Conservation (phyloP, 1,140 invertebrate genomes). For the Carposina sasakii region DNA sequence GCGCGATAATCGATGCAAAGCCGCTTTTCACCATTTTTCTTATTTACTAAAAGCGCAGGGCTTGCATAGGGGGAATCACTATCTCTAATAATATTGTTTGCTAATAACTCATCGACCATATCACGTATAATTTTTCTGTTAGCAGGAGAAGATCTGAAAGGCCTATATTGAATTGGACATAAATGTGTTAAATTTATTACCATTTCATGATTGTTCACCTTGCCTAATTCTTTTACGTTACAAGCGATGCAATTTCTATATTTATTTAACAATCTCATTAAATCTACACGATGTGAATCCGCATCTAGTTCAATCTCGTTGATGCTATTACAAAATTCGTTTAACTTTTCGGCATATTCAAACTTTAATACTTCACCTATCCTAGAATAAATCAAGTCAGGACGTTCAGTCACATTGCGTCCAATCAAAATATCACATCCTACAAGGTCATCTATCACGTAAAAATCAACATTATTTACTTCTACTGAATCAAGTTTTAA, state of each 20-base stretch:
- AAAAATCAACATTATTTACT: not conserved
- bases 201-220: slow-evolving; percentile 3
- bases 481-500: not conserved
- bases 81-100: not conserved
- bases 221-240: slow-evolving; percentile 1
- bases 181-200: not conserved
- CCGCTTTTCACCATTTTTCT: slow-evolving; percentile 16
- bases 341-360: not conserved
- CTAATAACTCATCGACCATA: not conserved
- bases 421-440: slow-evolving; percentile 1
- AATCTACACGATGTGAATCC: not conserved
- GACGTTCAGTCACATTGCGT: not conserved
- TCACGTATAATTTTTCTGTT: not conserved
- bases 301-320: not conserved
- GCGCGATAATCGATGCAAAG: slow-evolving; percentile 6
- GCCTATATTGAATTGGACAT: not conserved
- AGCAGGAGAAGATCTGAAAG: not conserved
- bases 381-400: not conserved
- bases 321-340: not conserved
- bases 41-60: not conserved
- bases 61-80: not conserved
- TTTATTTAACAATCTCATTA: not conserved
- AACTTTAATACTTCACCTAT: not conserved
- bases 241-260: not conserved
- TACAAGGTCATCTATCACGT: not conserved